A percentile compares a stretch with the other conserved stretches of the same genome.
phyloP scores from a whole-genome alignment of 2,113 vertebrate species.

The Colaptes auratus region DNA sequence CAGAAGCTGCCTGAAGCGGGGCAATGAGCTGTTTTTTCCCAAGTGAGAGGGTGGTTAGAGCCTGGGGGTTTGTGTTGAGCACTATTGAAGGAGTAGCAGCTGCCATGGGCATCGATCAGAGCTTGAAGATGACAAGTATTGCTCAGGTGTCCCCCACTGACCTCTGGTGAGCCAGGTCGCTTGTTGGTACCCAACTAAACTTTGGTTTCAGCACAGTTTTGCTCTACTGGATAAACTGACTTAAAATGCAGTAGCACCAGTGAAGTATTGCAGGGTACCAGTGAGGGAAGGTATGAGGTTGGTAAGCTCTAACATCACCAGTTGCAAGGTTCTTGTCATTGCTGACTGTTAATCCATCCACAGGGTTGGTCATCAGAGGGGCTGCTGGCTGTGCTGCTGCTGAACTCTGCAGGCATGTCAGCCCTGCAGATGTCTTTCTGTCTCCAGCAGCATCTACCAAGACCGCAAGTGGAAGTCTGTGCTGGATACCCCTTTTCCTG shows the following conservation, averaged over 20 bases:
- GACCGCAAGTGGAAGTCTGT: accelerated
- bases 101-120: not conserved
- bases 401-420: accelerated
- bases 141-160: not conserved
- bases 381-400: not conserved
- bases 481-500: accelerated
- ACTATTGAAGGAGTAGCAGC: not conserved
- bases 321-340: not conserved
- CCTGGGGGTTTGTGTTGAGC: not conserved
- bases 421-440: accelerated
- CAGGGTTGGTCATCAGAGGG: not conserved
- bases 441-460: not conserved
- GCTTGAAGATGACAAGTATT: not conserved
- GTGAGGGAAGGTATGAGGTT: not conserved
- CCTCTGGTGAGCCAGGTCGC: not conserved
- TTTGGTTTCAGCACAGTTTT: not conserved
- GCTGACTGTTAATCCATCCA: not conserved
- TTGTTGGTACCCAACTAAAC: not conserved
- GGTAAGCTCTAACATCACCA: not conserved
- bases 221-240: not conserved
- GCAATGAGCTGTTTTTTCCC: not conserved
- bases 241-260: not conserved
- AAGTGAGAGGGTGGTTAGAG: not conserved
- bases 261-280: not conserved
- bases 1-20: not conserved